phyloP scores from a whole-genome alignment of 1,140 invertebrate species.

The Bombus waltoni region DNA sequence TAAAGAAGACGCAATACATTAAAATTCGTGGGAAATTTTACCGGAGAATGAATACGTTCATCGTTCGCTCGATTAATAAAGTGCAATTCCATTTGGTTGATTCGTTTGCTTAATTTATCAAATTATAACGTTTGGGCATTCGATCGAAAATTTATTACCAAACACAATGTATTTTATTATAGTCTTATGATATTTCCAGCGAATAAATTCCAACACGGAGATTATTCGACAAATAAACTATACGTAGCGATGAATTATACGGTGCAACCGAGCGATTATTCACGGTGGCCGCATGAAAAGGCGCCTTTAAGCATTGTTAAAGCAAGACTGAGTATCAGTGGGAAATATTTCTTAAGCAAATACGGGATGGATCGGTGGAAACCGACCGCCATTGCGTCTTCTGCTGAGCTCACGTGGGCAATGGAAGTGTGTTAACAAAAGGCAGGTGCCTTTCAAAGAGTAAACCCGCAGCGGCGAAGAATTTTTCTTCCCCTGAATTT shows the following conservation, averaged over 20 bases:
- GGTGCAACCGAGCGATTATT: background rate
- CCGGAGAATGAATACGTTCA: too few species aligned
- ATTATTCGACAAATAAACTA: constrained; percentile 18
- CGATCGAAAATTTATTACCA: background rate
- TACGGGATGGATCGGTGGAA: background rate
- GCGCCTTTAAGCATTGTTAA: constrained; percentile 11
- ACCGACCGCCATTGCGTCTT: constrained; percentile 9
- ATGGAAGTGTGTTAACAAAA: constrained; percentile 21
- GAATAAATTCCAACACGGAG: background rate
- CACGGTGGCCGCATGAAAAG: background rate
- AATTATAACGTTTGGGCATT: too few species aligned
- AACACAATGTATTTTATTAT: background rate
- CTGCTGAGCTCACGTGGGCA: background rate
- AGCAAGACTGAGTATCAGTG: background rate
- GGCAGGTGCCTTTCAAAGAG: constrained; percentile 18
- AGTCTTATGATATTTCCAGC: background rate
- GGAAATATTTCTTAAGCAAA: constrained; percentile 27
- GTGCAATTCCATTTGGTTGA: too few species aligned
- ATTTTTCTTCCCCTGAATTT: background rate
- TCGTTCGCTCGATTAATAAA: too few species aligned
- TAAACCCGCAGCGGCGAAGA: background rate
- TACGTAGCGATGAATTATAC: background rate
- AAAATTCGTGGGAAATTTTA: too few species aligned
- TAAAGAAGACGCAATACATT: too few species aligned
- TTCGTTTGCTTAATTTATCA: too few species aligned